phyloP scores from a whole-genome alignment of 2,888 invertebrate genomes.

The Seladonia tumulorum region DNA sequence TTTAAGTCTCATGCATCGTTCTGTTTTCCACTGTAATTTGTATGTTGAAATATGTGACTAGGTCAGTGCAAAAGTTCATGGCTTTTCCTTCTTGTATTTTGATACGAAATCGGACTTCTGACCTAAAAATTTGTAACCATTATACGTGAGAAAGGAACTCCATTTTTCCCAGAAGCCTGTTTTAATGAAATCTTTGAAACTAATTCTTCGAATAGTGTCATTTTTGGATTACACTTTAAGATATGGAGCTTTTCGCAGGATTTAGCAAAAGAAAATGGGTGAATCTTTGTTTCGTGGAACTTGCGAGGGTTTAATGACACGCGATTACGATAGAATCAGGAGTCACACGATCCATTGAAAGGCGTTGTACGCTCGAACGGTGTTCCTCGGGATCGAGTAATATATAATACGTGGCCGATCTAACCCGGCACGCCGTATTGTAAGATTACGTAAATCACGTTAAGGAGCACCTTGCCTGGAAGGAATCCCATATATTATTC shows the following conservation, averaged over 20 bases:
- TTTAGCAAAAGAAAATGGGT: not conserved
- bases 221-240: not conserved
- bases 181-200: no score
- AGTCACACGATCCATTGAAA: not conserved
- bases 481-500: constrained; percentile 81
- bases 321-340: not conserved
- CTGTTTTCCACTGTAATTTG: not conserved
- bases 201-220: not conserved
- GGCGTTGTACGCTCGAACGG: constrained; percentile 22
- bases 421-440: constrained; percentile 79
- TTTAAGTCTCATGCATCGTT: not conserved
- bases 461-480: constrained; percentile 77
- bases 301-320: not conserved
- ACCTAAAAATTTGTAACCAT: not conserved
- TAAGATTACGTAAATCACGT: constrained; percentile 83
- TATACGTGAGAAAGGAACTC: no score
- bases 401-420: constrained; percentile 75
- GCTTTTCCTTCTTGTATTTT: not conserved
- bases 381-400: constrained; percentile 59
- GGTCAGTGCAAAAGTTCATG: not conserved
- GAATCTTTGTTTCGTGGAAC: not conserved
- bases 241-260: not conserved
- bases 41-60: not conserved
- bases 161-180: no score
- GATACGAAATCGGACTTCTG: not conserved